Conservation (phyloP, 1,140 invertebrate genomes). For the Capitella teleta region DNA sequence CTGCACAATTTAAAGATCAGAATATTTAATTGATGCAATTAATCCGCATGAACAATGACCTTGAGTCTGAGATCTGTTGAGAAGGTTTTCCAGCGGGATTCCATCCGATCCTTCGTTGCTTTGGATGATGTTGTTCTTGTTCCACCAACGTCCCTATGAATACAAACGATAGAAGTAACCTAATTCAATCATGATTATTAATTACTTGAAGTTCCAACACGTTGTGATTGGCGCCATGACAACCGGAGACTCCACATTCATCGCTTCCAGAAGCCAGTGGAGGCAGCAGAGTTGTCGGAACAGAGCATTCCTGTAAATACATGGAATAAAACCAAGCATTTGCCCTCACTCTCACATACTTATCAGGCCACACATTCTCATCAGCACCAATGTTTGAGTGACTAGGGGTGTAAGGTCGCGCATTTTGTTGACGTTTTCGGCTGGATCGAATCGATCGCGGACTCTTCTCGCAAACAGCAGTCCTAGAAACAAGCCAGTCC, state of each 20-base stretch:
- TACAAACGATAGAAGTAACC: no score
- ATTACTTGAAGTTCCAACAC: constrained; percentile 36
- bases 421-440: background rate
- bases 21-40: no score
- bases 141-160: no score
- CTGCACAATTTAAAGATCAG: no score
- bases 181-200: no score
- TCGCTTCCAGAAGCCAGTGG: constrained; percentile 39
- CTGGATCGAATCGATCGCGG: background rate
- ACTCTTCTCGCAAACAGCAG: no score
- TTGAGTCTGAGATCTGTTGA: no score
- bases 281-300: constrained; percentile 39
- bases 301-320: constrained; percentile 27
- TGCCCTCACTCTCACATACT: background rate
- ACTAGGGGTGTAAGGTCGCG: background rate
- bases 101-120: no score
- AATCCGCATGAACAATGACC: no score
- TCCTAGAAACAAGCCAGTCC: no score
- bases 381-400: background rate
- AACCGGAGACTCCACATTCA: constrained; percentile 24
- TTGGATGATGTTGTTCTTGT: no score
- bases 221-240: constrained; percentile 30
- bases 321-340: background rate
- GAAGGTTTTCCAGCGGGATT: no score
- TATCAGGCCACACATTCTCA: background rate